These are phyloP conservation scores for Apeira syringaria DNA, from an alignment of 2,888 invertebrate genomes.

Conservation along the genomic window DNA sequence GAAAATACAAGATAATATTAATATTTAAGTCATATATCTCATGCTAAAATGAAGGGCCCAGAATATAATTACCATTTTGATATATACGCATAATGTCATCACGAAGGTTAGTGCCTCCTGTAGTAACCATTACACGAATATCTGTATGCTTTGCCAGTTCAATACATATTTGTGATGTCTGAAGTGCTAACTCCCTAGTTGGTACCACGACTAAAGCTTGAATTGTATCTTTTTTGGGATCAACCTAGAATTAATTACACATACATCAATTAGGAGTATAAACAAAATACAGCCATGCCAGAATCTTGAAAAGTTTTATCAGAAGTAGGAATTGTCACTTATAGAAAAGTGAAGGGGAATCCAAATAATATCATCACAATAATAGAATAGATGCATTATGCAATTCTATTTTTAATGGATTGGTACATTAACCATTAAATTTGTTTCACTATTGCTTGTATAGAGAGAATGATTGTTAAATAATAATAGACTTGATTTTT, in stretches of 20 bases:
- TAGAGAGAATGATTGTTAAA: too few species aligned
- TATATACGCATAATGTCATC: constrained; percentile 99
- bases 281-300: constrained; percentile 1
- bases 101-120: constrained; percentile 98
- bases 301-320: constrained; percentile 10
- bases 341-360: constrained; percentile 80
- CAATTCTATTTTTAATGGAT: too few species aligned
- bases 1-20: constrained; percentile 27
- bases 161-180: constrained; percentile 99
- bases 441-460: too few species aligned
- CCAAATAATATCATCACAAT: constrained; percentile 72
- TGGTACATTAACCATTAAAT: too few species aligned
- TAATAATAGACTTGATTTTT: too few species aligned
- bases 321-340: constrained; percentile 60
- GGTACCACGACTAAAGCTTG: constrained; percentile 99
- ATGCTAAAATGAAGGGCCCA: background rate
- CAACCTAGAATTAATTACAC: constrained; percentile 76
- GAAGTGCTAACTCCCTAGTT: constrained; percentile 98
- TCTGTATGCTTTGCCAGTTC: constrained; percentile 99
- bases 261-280: constrained; percentile 18
- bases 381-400: background rate
- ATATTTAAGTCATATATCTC: background rate
- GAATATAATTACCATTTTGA: constrained; percentile 90
- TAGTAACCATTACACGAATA: constrained; percentile 99
- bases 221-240: constrained; percentile 94